These are phyloP conservation scores for Leptarthrus brevirostris DNA, from an alignment of 2,888 invertebrate species.

Conservation along the genomic window DNA sequence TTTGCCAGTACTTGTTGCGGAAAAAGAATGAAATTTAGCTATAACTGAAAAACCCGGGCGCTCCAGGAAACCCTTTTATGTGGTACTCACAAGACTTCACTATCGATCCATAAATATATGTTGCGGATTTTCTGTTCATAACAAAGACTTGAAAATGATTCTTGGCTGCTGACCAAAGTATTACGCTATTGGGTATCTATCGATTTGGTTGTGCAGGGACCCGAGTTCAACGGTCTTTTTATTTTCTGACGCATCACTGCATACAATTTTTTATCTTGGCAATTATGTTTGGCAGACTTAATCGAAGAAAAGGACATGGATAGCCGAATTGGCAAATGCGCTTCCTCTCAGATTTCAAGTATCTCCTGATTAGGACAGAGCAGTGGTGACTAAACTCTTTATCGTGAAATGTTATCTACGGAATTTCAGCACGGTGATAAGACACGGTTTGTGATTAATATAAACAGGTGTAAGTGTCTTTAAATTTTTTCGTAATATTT, in stretches of 20 bases:
- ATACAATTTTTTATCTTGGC: background rate
- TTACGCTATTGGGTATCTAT: constrained; percentile 19
- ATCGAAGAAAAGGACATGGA: background rate
- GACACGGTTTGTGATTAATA: background rate
- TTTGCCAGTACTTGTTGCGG: constrained; percentile 1
- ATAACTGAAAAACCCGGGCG: background rate
- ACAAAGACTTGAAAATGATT: background rate
- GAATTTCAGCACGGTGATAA: constrained; percentile 1
- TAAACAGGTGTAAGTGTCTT: background rate
- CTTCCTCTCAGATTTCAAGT: background rate
- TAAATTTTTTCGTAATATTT: too few relatives aligned
- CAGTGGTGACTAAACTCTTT: background rate
- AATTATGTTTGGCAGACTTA: background rate
- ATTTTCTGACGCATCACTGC: constrained; percentile 17
- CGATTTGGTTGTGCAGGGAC: background rate
- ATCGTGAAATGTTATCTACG: background rate
- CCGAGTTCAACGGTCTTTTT: background rate
- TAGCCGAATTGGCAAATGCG: background rate
- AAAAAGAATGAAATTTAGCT: background rate
- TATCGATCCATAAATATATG: constrained; percentile 14
- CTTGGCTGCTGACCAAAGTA: constrained; percentile 28
- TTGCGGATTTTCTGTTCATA: constrained; percentile 28
- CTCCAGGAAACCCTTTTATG: background rate
- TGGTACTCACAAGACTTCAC: background rate
- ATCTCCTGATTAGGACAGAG: background rate